A percentile compares a stretch with the other conserved stretches of the same genome.
Conservation (phyloP, 2,797 vertebrate genomes). For the Gobionotothen gibberifrons region DNA sequence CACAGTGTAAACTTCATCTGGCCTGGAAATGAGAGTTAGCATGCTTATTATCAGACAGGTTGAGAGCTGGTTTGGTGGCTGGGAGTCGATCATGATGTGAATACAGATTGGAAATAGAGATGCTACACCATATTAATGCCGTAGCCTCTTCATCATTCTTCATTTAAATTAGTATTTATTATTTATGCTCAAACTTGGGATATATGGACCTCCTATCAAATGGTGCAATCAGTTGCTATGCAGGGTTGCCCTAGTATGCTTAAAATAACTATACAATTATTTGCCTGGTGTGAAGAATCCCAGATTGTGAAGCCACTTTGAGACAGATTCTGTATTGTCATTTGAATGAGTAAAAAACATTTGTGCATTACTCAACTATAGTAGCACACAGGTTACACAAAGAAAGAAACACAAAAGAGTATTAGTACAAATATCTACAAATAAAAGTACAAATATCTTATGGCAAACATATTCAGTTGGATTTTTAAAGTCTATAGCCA, state of each 20-base stretch:
- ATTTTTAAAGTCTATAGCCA: background rate
- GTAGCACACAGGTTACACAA: background rate
- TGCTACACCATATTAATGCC: constrained; percentile 41
- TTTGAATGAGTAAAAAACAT: background rate
- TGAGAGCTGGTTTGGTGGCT: constrained; percentile 34
- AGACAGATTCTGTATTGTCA: background rate
- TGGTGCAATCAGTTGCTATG: constrained; percentile 1
- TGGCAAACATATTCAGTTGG: constrained; percentile 1
- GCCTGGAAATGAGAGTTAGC: constrained; percentile 56
- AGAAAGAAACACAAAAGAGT: constrained; percentile 1
- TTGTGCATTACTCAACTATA: background rate
- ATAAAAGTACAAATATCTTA: background rate
- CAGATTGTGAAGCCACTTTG: background rate
- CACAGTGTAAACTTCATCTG: constrained; percentile 51
- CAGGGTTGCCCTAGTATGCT: background rate
- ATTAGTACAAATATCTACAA: too few species aligned
- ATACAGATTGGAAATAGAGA: constrained; percentile 55
- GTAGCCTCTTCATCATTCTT: background rate
- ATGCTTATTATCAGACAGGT: constrained; percentile 62
- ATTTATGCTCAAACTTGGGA: background rate
- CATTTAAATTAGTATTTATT: background rate
- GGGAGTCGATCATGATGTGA: constrained; percentile 58
- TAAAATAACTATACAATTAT: background rate
- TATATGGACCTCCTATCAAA: background rate
- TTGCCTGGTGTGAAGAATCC: background rate